Base-by-base conservation (phyloP, 2,888 invertebrate species). In the Diplazon laetatorius region DNA sequence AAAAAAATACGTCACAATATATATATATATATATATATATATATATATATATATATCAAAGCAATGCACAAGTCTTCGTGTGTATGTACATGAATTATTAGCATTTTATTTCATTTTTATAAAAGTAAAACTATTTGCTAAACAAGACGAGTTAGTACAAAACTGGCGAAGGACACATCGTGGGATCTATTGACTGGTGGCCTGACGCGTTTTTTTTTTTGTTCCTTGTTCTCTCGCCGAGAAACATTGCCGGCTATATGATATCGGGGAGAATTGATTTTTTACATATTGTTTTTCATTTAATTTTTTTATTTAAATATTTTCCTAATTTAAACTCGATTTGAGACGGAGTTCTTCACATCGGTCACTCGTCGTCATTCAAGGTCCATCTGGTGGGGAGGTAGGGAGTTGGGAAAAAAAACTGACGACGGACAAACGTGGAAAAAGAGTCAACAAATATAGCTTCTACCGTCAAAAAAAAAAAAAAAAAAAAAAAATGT, bases 41-140 rank as follows among this genome's bases (percentile, higher is more conserved):
- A n/a, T n/a, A n/a, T n/a, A n/a, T n/a, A n/a, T n/a, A n/a, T n/a
- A n/a, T n/a, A n/a, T n/a, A n/a, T n/a, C n/a, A n/a, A n/a, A n/a
- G n/a, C n/a, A 82, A 85, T 84, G 84, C 82, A 84, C 83, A 86
- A 87, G 85, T 85, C 78, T 86, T 77, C 82, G 78, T 84, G 78
- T 82, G 74, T 89, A 89, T 88, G 80, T 88, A 88, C 87, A 89
- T 79, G 85, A 79, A 76, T 84, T 82, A 80, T 76, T 73, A 70
- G 52, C 59, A 35, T 55, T 80, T 60, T 62, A 75, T 71, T 79
- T 82, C 69, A 79, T 82, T 81, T 86, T 85, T 87, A 89, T 87
- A 88, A 88, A 88, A 87, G 85, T 88, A 87, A 87, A 85, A 85
- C 85, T 88, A 89, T 87, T 85, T 82, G 82, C 85, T 84, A 86